These are phyloP conservation scores for Amphiduros pacificus DNA, from an alignment of 2,888 invertebrate genomes.

Conservation along the genomic window DNA sequence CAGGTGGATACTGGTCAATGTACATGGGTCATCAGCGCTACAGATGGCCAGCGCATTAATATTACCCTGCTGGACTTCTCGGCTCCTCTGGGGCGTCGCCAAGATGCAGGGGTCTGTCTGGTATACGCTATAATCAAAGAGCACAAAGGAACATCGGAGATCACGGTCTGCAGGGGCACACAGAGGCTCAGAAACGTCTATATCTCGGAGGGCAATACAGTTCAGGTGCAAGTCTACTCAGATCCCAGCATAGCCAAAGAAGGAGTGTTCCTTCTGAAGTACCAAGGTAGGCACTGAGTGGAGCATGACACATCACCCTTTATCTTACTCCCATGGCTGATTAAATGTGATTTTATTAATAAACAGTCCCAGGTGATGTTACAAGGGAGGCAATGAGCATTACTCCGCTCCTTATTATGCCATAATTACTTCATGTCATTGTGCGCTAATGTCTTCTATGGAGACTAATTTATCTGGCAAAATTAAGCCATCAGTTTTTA, in stretches of 20 bases:
- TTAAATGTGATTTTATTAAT: no score
- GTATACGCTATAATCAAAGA: slow-evolving; percentile 20
- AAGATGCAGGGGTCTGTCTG: slow-evolving; percentile 20
- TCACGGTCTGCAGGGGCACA: slow-evolving; percentile 22
- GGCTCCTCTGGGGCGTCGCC: slow-evolving; percentile 13
- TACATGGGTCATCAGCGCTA: slow-evolving; percentile 27
- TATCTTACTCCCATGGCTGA: no score
- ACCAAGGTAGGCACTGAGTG: slow-evolving; percentile 29
- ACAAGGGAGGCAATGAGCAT: no score
- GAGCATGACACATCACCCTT: no score
- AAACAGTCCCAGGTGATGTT: no score
- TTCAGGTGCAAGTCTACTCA: slow-evolving; percentile 18
- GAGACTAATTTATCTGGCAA: no score
- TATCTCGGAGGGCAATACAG: slow-evolving; percentile 18
- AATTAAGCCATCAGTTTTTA: no score
- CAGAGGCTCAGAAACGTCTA: slow-evolving; percentile 21
- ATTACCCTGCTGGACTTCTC: slow-evolving; percentile 31
- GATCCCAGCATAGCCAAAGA: slow-evolving; percentile 1
- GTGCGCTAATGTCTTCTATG: no score
- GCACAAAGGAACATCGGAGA: neutral
- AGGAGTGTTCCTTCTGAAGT: slow-evolving; percentile 24
- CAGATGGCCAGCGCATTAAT: slow-evolving; percentile 28
- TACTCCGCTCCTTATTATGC: no score
- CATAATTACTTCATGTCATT: no score
- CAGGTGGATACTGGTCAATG: slow-evolving; percentile 24